Conservation (phyloP, 30 jellyfish, hydroid and myxozoan species). For the Pseudorhiza aurosa region DNA sequence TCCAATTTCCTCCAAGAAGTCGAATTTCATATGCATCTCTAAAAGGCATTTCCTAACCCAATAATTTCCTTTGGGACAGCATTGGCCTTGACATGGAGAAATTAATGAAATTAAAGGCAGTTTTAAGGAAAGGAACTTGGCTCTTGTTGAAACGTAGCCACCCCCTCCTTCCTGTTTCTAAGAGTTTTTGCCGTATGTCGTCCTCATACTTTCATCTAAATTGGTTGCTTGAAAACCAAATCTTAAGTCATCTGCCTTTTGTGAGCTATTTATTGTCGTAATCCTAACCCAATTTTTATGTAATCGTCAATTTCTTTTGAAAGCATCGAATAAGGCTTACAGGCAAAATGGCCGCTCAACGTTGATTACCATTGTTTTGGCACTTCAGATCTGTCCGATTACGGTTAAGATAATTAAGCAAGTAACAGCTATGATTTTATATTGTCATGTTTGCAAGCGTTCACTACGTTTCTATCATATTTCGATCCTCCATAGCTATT, state of each 20-base stretch:
- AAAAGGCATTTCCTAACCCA: too few species aligned
- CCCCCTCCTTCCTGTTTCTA: not conserved
- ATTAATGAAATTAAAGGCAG: too few species aligned
- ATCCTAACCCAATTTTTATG: constrained; percentile 40
- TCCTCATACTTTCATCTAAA: not conserved
- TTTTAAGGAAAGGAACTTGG: too few species aligned
- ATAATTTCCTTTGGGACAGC: too few species aligned
- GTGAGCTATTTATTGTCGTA: constrained; percentile 1
- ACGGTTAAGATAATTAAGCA: constrained; percentile 19
- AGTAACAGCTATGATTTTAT: too few species aligned
- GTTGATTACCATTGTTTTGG: constrained; percentile 42
- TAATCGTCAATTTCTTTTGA: constrained; percentile 1
- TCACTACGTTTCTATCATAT: too few species aligned
- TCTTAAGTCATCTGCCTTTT: not conserved
- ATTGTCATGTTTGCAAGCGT: too few species aligned
- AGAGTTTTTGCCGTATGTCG: not conserved
- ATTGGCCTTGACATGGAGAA: too few species aligned
- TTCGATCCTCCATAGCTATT: too few species aligned
- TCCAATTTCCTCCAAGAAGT: too few species aligned
- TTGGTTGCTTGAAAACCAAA: not conserved
- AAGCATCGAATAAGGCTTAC: not conserved
- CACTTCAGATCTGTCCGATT: constrained; percentile 4
- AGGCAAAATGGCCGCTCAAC: constrained; percentile 39
- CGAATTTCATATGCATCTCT: too few species aligned
- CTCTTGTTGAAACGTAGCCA: too few species aligned